Base-by-base conservation (phyloP, 1,140 invertebrate species). In the Penaeus vannamei region DNA sequence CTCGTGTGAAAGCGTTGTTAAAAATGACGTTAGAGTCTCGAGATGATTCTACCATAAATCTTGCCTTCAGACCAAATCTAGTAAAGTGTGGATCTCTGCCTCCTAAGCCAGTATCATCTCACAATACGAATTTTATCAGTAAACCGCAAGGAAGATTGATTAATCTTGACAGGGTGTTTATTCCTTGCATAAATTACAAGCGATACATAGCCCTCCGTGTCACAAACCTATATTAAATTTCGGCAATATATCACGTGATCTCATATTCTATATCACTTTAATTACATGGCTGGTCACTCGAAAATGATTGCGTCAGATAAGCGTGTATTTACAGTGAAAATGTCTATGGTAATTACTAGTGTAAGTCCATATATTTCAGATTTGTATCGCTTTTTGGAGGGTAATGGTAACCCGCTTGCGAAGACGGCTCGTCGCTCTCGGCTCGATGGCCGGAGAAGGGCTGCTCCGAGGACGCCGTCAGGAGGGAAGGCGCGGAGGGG, bases 251-350 rank as follows among this genome's bases (percentile, higher is more conserved):
- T 83, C 81, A 62, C 60, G n/a, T 17, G 53, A 53, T 53, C 53
- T 53, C 53, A 53, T 76, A 76, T 2, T 36, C 72, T 76, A 76
- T 89, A 77, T 84, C 87, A 84, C 87, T 89, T 64, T 89, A 89
- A 89, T 89, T 80, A 84, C 60, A 89, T 29, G 72, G 83, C 83
- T 77, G 60, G 87, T 85, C 87, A 26, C 42, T 46, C 62, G 64
- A 80, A 53, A 79, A 53, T 79, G 87, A 89, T 89, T 79, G 82
- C 72, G 87, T 89, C 87, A 53, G 87, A 89, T 84, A 89, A 89
- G 83, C 82, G 23, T 42, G 82, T 85, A 89, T 85, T 89, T 89
- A 89, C 87, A 89, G 72, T 62, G 82, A 85, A 80, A 85, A 85
- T 84, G 82, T 60, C 87, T 84, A 89, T 89, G 87, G 87, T 89